Conservation (phyloP, 2,888 invertebrate genomes). For the Phengaris arion region DNA sequence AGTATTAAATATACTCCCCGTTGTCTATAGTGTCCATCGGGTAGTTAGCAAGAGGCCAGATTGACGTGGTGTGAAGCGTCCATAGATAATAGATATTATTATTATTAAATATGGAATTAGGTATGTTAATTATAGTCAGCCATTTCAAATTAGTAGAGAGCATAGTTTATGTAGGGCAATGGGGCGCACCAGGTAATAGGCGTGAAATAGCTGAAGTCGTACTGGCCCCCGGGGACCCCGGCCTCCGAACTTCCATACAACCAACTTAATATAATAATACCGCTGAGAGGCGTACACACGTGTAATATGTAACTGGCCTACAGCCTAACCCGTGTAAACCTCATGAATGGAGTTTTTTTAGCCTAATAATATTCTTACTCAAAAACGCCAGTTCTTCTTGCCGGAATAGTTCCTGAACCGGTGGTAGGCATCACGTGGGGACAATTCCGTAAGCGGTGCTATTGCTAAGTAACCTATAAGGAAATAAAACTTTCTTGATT, state of each 20-base stretch:
- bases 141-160: neutral
- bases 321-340: neutral
- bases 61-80: too few species aligned
- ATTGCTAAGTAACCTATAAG: too few species aligned
- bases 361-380: neutral
- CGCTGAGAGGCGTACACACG: neutral
- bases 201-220: neutral
- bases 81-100: too few species aligned
- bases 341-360: neutral
- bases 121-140: neutral
- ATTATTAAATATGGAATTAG: neutral
- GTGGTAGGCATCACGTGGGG: too few species aligned
- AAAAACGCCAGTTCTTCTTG: too few species aligned
- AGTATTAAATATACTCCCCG: too few species aligned
- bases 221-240: neutral
- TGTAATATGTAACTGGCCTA: neutral
- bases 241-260: neutral
- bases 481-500: too few species aligned
- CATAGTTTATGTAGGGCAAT: neutral
- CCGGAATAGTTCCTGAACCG: too few species aligned
- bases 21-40: too few species aligned
- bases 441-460: too few species aligned
- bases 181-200: neutral
- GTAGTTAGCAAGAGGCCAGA: too few species aligned
- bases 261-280: conserved; percentile 13